These are phyloP conservation scores for Eristalinus aeneus DNA, from an alignment of 2,888 invertebrate genomes.

Conservation along the genomic window DNA sequence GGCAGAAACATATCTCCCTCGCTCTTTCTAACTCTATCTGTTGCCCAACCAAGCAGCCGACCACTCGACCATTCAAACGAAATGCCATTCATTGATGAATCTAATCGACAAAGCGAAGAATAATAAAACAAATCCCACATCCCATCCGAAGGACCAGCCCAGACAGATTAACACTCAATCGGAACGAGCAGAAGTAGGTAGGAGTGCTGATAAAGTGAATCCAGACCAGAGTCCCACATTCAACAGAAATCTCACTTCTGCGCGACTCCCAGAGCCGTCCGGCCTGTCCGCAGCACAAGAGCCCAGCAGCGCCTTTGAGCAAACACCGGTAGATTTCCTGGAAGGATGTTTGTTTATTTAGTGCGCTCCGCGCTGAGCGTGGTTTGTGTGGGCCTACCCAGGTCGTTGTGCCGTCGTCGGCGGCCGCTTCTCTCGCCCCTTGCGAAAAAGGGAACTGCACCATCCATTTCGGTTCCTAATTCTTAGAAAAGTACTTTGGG, in stretches of 20 bases:
- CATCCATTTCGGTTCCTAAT: constrained; percentile 12
- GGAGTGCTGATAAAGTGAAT: constrained; percentile 24
- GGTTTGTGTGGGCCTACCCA: neutral
- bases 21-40: too few species aligned
- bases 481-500: constrained; percentile 59
- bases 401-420: neutral
- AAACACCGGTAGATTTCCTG: constrained; percentile 64
- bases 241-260: constrained; percentile 26
- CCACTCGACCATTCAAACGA: constrained; percentile 57
- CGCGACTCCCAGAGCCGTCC: neutral
- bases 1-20: neutral
- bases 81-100: constrained; percentile 64
- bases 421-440: neutral
- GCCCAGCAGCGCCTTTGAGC: constrained; percentile 48
- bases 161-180: constrained; percentile 69
- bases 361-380: neutral
- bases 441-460: constrained; percentile 7
- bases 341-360: constrained; percentile 42
- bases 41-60: constrained; percentile 4
- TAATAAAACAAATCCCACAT: constrained; percentile 40
- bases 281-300: constrained; percentile 12
- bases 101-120: constrained; percentile 23
- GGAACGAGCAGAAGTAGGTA: constrained; percentile 25
- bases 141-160: constrained; percentile 43
- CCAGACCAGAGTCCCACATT: constrained; percentile 34